A percentile compares a stretch with the other conserved stretches of the same genome.
These are phyloP conservation scores for Zelleria hepariella DNA, from an alignment of 2,888 invertebrate genomes.

Conservation along the genomic window DNA sequence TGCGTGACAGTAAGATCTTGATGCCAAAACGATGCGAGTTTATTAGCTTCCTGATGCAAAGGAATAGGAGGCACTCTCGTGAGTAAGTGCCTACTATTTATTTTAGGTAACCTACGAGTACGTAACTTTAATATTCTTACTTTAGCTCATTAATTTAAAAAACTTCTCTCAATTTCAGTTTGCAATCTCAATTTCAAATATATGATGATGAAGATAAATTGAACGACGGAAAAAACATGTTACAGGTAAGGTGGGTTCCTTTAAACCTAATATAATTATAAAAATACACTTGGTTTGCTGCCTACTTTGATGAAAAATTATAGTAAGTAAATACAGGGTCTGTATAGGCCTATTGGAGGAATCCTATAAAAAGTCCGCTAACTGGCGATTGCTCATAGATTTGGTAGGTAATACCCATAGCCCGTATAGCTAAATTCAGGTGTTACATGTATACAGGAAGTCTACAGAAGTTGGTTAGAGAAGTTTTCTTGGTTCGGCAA, in stretches of 20 bases:
- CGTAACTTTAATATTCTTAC: too few relatives aligned
- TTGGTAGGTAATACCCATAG: background rate
- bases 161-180: background rate
- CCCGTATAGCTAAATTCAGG: too few relatives aligned
- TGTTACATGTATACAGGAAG: background rate
- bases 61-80: background rate
- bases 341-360: too few relatives aligned
- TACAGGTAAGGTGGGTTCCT: background rate
- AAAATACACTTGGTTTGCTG: too few relatives aligned
- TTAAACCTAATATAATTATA: too few relatives aligned
- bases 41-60: background rate
- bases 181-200: background rate
- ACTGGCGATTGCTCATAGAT: too few relatives aligned
- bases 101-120: too few relatives aligned
- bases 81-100: background rate
- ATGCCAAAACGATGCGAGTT: background rate
- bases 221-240: background rate
- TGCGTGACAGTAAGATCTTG: background rate
- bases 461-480: background rate
- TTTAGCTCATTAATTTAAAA: too few relatives aligned
- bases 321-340: too few relatives aligned
- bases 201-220: background rate
- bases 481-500: background rate
- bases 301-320: too few relatives aligned
- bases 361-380: too few relatives aligned